These are phyloP conservation scores for Monomorium pharaonis DNA, from an alignment of 1,140 invertebrate genomes.

Conservation along the genomic window DNA sequence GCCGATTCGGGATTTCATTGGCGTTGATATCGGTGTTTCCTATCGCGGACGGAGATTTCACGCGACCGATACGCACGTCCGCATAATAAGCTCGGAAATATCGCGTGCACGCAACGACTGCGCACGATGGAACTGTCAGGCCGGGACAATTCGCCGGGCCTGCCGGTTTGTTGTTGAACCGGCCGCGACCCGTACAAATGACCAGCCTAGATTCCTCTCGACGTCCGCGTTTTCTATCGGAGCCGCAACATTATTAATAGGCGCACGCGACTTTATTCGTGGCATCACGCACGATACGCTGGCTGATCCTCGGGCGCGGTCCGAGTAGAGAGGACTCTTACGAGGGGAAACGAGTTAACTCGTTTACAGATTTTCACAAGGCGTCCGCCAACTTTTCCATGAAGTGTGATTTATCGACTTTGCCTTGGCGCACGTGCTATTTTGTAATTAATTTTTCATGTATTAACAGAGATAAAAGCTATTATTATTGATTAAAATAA, in stretches of 20 bases:
- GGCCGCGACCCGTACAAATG: constrained; percentile 34
- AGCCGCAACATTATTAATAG: constrained; percentile 38
- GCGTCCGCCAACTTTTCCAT: constrained; percentile 29
- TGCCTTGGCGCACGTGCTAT: neutral
- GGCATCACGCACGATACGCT: constrained; percentile 61
- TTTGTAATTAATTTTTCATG: neutral
- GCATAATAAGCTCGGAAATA: constrained; percentile 25
- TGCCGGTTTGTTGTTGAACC: constrained; percentile 27
- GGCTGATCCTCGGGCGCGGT: neutral
- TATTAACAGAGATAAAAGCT: neutral
- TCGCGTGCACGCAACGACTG: constrained; percentile 42
- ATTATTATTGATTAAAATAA: constrained; percentile 3
- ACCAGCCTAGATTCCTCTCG: constrained; percentile 61
- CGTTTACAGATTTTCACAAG: constrained; percentile 56
- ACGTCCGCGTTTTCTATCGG: constrained; percentile 36
- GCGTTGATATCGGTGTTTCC: neutral
- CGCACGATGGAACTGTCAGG: neutral
- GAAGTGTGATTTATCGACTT: constrained; percentile 24
- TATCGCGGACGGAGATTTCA: constrained; percentile 18
- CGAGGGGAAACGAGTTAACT: constrained; percentile 52
- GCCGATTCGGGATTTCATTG: constrained; percentile 3
- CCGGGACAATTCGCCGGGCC: neutral
- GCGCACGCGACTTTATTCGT: constrained; percentile 71
- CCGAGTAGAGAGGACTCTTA: constrained; percentile 8
- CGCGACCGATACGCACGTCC: constrained; percentile 12